Conservation (phyloP, 2,888 invertebrate species). For the Tuta absoluta region DNA sequence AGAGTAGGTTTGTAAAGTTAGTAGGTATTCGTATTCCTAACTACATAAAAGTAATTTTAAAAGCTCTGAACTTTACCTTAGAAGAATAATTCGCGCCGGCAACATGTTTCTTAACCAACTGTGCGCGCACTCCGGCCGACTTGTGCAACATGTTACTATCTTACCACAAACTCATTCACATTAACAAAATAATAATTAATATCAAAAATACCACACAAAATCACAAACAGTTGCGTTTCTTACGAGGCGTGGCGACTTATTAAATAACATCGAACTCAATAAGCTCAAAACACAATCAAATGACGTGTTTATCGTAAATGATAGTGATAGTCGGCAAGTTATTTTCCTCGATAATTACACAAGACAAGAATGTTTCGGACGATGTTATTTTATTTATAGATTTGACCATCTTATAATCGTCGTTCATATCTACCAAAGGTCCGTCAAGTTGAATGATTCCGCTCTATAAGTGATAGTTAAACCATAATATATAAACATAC, state of each 20-base stretch:
- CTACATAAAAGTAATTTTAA: slow-evolving; percentile 6
- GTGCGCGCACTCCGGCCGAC: slow-evolving; percentile 57
- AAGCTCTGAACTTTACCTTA: slow-evolving; percentile 21
- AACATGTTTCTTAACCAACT: slow-evolving; percentile 54
- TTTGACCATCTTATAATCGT: background rate
- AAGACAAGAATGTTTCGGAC: slow-evolving; percentile 20
- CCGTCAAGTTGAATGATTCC: no score
- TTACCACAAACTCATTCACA: slow-evolving; percentile 34
- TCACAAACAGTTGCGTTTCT: slow-evolving; percentile 48
- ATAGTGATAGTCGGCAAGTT: slow-evolving; percentile 48
- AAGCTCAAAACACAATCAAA: slow-evolving; percentile 54
- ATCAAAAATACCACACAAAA: slow-evolving; percentile 28
- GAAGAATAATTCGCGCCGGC: slow-evolving; percentile 56
- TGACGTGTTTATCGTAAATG: slow-evolving; percentile 52
- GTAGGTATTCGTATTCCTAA: no score
- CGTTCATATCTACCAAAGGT: background rate
- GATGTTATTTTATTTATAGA: slow-evolving; percentile 12
- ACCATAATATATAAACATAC: no score
- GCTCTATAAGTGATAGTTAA: no score
- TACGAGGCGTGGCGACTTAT: slow-evolving; percentile 42
- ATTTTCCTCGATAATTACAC: slow-evolving; percentile 28
- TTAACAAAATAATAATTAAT: slow-evolving; percentile 35
- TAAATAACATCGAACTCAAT: slow-evolving; percentile 25
- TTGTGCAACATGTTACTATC: slow-evolving; percentile 59
- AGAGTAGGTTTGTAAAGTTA: no score